Base-by-base conservation (phyloP, 2,888 invertebrate species). In the Philaethria dido region DNA sequence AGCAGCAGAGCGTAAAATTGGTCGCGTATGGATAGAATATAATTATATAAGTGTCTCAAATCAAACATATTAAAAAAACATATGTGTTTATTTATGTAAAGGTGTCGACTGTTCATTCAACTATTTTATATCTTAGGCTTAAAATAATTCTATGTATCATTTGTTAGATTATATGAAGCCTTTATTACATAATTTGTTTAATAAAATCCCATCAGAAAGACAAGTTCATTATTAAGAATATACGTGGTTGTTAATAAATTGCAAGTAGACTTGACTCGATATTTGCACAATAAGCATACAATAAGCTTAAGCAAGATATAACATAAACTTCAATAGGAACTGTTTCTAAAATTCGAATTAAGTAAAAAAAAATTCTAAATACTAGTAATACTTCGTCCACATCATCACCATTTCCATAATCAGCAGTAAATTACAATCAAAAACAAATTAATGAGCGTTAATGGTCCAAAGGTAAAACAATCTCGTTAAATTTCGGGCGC, bases 1-100 rank as follows among this genome's bases (percentile, higher is more conserved):
- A 61, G 72, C 82, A 84, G 54, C 83, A 76, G 77, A 75, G 82
- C 87, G 79, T 86, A 83, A 86, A 86, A 88, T 87, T 82, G 85
- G 71, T 66, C 69, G 62, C 63, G 65, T 73, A 69, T 61, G 45
- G 50, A 45, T 57, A 52, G 42, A 66, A 69, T 62, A 55, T 59
- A 62, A 64, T 64, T 57, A 29, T 44, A 52, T 42, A 14, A 22
- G 42, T 45, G 25, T 16, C 45, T 68, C 29, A 25, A 59, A 36
- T 50, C 52, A 22, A n/a, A n/a, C n/a, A n/a, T n/a, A n/a, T n/a
- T n/a, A n/a, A n/a, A 42, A 13, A 57, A 39, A 22, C 11, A 55
- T 20, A 20, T 36, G 14, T 55, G n/a, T 36, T 42, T 42, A 16
- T 42, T 5, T 22, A 57, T 39, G n/a, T 55, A 22, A 22, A 57